Base-by-base conservation (phyloP, 2,888 invertebrate species). In the Eurytoma adleriae region DNA sequence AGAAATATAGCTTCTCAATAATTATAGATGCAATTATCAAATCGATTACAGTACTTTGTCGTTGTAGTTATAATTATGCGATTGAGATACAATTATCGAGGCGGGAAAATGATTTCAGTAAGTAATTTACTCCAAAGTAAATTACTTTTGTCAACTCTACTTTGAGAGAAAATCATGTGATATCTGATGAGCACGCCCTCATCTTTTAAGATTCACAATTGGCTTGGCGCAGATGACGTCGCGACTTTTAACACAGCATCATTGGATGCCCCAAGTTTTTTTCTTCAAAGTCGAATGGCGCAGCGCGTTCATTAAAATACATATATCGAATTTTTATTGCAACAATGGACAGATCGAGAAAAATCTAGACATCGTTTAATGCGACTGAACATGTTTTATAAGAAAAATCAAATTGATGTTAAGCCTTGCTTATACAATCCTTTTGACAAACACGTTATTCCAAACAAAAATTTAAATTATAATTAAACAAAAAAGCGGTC, bases 401-500 rank as follows among this genome's bases (percentile, higher is more conserved):
- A 64, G 30, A 1, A 57, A 30, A 18, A 50, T 50, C 2, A 57
- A 18, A 1, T 24, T 66, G 27, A 64, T 57, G 56, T 24, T 16
- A 0, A 50, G 10, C 16, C 18, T 0, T 70, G 5, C n/a, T 73
- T 75, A 14, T 24, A 67, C 30, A 62, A 24, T 24, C 1, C 1
- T 62, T 18, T 50, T 57, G 64, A 57, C 14, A 14, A 66, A 20
- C 27, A 40, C 52, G 52, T 50, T 56, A 16, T 72, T 73, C 52
- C 27, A 59, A 74, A 73, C 50, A 67, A 56, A 67, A 20, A 40
- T 66, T 70, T 67, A 30, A 73, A 24, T 72, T 16, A 74, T 67
- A 27, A 18, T 30, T 69, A 59, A 79, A 82, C 73, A 80, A 78
- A 82, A 78, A 77, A 77, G 30, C 27, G 59, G 57, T 13, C 62